These are phyloP conservation scores for Temnothorax nylanderi DNA, from an alignment of 1,140 invertebrate genomes.

Conservation along the genomic window DNA sequence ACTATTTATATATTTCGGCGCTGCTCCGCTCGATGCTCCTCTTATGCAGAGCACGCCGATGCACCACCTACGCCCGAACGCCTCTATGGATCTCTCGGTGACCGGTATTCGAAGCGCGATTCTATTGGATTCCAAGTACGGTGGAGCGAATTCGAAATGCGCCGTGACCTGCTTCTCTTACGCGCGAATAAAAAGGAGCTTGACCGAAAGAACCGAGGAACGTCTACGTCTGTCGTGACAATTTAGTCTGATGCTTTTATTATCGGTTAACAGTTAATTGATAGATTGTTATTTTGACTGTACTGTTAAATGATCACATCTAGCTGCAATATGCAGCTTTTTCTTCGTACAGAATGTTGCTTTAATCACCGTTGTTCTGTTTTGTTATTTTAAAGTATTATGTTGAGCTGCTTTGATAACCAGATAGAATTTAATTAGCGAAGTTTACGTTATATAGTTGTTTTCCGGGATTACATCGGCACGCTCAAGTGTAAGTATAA, in stretches of 20 bases:
- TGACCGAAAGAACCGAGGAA: too few relatives aligned
- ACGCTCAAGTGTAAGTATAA: constrained; percentile 29
- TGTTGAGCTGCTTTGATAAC: constrained; percentile 50
- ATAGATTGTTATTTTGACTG: background rate
- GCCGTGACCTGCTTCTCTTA: background rate
- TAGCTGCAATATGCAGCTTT: background rate
- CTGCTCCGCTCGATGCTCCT: constrained; percentile 44
- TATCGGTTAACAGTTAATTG: background rate
- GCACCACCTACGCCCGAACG: constrained; percentile 4
- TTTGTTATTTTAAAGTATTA: constrained; percentile 48
- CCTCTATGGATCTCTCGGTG: background rate
- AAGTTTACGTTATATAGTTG: constrained; percentile 39
- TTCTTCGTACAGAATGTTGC: background rate
- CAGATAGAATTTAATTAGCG: constrained; percentile 53
- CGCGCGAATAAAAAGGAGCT: background rate
- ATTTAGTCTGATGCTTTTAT: background rate
- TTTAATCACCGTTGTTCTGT: constrained; percentile 2
- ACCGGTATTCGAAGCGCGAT: constrained; percentile 14
- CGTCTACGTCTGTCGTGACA: too few relatives aligned
- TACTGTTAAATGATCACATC: background rate
- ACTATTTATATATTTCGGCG: constrained; percentile 72
- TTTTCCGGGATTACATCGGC: constrained; percentile 40
- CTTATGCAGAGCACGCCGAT: background rate
- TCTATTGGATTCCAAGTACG: background rate
- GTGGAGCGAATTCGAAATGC: background rate